Evolutionary conservation across 2,113 vertebrate species (phyloP), one percentile per base, ranked within the genome.

Genomic region (Acinonyx jubatus): DNA sequence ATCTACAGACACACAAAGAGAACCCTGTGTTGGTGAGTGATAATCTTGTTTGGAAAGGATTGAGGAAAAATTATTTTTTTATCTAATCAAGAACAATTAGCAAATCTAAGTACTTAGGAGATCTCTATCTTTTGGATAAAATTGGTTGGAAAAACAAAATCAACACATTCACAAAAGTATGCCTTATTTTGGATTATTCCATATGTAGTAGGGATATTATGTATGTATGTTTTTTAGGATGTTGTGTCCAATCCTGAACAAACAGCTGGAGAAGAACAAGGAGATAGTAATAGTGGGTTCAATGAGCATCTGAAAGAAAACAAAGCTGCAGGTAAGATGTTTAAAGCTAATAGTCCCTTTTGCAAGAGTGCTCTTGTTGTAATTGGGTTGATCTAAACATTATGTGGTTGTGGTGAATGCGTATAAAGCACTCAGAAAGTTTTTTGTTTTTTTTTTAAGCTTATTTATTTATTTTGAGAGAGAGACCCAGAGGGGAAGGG

Each of bases 1-100:
- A 98, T 97, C 98, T 99, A 52, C 99, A 99, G 97, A 98, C 99
- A 83, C 98, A 98, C 92, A 97, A 99, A 90, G 99, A 99, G 76
- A 99, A 99, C 95, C 99, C 99, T 0, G 99, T 99, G 3, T 98
- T 99, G 99, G 99, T 99, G 97, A 99, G 98, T 84, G 57, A 66
- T 74, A 50, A 50, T 2, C 19, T 63, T 73, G 31, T 71, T 95
- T 81, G 80, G 38, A 95, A 88, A 89, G 52, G 76, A 88, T 89
- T 65, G 76, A 78, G 31, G 57, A 91, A 14, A 45, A 83, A 66
- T 55, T 85, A 36, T 68, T 66, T 69, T 16, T 61, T 18, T 14
- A 29, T 45, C 5, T 21, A 68, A 27, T 55, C 27, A 55, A 79
- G 57, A 76, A 11, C 61, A 81, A 36, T 50, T 66, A 69, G 69